Percentiles rank a stretch among this genome's conserved stretches.
Evolutionary conservation across 2,113 vertebrate species (phyloP).

Genomic region (Terrapene triunguis): DNA sequence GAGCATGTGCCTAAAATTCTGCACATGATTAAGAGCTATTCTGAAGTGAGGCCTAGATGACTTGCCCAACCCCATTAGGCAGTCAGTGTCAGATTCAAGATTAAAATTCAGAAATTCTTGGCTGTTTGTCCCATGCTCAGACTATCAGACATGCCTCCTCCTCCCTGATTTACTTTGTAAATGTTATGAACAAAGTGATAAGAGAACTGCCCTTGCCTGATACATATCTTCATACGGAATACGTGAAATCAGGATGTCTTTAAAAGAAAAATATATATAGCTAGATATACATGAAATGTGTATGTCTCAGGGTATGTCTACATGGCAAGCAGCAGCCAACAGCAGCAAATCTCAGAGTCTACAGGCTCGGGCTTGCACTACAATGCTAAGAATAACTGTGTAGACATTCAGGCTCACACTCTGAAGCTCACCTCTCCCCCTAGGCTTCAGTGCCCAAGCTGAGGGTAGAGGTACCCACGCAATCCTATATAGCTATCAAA

Average conservation of each 20-base stretch:
- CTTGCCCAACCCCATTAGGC: background rate
- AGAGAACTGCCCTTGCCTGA: background rate
- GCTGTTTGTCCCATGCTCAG: slow-evolving; percentile 34
- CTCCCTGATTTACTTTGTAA: background rate
- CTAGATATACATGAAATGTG: background rate
- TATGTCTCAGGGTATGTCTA: background rate
- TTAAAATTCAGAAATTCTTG: slow-evolving; percentile 55
- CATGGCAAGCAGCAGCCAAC: background rate
- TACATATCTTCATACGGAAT: background rate
- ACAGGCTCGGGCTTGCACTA: background rate
- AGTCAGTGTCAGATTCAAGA: slow-evolving; percentile 23
- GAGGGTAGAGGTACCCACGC: background rate
- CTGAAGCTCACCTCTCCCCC: too few species aligned
- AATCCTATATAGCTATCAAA: background rate
- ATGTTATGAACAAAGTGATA: background rate
- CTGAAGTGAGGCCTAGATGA: background rate
- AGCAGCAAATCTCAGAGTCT: background rate
- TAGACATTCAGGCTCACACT: too few species aligned
- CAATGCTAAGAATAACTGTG: background rate
- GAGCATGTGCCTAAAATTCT: background rate
- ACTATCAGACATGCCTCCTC: background rate
- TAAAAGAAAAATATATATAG: too few species aligned
- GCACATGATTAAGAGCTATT: background rate
- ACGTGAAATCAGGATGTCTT: background rate
- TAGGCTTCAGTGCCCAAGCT: background rate